Conservation (phyloP, 2,113 vertebrate genomes). For the Gulo gulo region DNA sequence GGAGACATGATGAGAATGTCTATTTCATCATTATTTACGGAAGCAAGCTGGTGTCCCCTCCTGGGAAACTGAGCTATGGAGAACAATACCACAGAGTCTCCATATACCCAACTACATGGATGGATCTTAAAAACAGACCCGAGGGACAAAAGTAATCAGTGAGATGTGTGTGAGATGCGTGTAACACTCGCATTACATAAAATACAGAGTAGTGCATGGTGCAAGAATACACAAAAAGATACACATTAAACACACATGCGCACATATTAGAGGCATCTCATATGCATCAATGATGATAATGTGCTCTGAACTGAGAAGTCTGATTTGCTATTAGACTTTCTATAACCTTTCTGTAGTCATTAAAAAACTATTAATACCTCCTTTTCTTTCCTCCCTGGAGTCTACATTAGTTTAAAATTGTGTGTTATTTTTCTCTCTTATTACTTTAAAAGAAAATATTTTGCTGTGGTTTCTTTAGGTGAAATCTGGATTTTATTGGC, state of each 20-base stretch:
- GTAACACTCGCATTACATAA: background rate
- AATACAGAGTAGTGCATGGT: background rate
- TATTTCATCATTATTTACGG: background rate
- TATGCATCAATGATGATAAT: background rate
- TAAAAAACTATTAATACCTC: background rate
- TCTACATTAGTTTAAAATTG: background rate
- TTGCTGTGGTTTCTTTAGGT: background rate
- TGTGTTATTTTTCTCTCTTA: background rate
- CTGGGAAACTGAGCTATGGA: background rate
- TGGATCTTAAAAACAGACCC: background rate
- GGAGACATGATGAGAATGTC: background rate
- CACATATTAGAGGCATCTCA: background rate
- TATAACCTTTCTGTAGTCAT: background rate
- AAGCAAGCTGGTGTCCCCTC: background rate
- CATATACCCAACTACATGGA: background rate
- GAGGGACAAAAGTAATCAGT: background rate
- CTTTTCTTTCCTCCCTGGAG: background rate
- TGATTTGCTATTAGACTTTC: background rate
- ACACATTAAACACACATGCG: background rate
- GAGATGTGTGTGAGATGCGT: background rate
- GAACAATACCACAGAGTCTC: background rate
- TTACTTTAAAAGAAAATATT: background rate
- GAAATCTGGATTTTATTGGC: background rate
- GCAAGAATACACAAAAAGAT: background rate
- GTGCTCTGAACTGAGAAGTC: background rate